These are phyloP conservation scores for Asobara japonica DNA, from an alignment of 1,140 invertebrate species.

Conservation along the genomic window DNA sequence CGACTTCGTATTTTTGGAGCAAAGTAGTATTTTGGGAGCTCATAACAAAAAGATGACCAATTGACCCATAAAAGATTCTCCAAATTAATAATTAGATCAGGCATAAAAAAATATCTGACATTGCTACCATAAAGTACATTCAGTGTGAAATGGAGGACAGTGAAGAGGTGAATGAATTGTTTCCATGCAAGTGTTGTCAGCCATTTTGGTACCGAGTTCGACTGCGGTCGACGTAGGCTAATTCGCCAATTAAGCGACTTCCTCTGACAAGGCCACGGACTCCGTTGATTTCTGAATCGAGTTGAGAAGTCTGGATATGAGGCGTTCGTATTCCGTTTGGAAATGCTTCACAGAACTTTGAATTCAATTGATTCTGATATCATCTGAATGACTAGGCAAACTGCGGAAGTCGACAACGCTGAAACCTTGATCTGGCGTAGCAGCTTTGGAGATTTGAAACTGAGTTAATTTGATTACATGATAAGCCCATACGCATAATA, in stretches of 20 bases:
- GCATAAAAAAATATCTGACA: too few relatives aligned
- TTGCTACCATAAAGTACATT: too few relatives aligned
- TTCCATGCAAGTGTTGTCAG: constrained; percentile 15
- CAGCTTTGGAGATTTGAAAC: not conserved
- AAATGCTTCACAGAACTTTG: not conserved
- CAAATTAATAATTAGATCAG: too few relatives aligned
- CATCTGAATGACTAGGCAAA: not conserved
- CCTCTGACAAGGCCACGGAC: constrained; percentile 39
- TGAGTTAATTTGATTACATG: not conserved
- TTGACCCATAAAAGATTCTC: too few relatives aligned
- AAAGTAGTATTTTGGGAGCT: too few relatives aligned
- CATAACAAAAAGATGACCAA: too few relatives aligned
- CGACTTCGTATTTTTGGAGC: too few relatives aligned
- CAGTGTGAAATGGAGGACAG: too few relatives aligned
- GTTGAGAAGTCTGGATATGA: not conserved
- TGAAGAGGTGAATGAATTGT: too few relatives aligned
- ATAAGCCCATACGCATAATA: not conserved
- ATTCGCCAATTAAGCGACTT: constrained; percentile 55
- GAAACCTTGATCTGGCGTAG: not conserved
- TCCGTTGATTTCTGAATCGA: constrained; percentile 41
- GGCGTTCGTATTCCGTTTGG: not conserved
- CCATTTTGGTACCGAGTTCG: too few relatives aligned
- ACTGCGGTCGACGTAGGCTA: constrained; percentile 43
- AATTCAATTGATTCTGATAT: not conserved
- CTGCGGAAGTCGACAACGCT: not conserved